A percentile compares a stretch with the other conserved stretches of the same genome.
Conservation (phyloP, 2,113 vertebrate genomes). For the Gambusia holbrooki region DNA sequence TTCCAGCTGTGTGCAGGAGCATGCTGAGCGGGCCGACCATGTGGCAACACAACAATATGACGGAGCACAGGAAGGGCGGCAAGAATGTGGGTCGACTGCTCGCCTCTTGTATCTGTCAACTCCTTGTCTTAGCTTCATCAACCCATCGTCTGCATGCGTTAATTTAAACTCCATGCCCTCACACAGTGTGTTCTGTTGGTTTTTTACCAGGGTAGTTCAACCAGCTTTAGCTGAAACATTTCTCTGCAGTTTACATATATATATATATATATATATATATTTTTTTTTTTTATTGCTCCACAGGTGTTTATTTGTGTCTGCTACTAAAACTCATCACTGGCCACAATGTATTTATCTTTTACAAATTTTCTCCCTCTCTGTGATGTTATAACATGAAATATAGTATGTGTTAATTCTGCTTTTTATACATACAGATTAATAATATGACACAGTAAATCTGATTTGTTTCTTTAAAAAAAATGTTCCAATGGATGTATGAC, state of each 20-base stretch:
- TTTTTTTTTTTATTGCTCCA: background rate
- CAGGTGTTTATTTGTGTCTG: background rate
- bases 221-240: background rate
- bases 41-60: constrained; percentile 46
- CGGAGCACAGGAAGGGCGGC: constrained; percentile 21
- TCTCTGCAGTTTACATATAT: background rate
- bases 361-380: too few relatives aligned
- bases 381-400: too few relatives aligned
- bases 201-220: background rate
- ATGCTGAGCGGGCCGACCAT: constrained; percentile 40
- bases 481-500: too few relatives aligned
- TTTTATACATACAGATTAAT: too few relatives aligned
- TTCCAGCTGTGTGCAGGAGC: constrained; percentile 57
- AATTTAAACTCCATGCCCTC: constrained; percentile 3
- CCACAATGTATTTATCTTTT: too few relatives aligned
- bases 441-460: too few relatives aligned
- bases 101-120: constrained; percentile 55
- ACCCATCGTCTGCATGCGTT: constrained; percentile 31
- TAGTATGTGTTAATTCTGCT: too few relatives aligned
- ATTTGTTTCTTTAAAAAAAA: too few relatives aligned
- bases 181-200: background rate
- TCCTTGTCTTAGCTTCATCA: constrained; percentile 52
- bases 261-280: background rate
- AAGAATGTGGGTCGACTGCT: constrained; percentile 69
- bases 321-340: too few relatives aligned